phyloP scores from a whole-genome alignment of 2,113 vertebrate genomes.

The Corythornis madagascariensis region DNA sequence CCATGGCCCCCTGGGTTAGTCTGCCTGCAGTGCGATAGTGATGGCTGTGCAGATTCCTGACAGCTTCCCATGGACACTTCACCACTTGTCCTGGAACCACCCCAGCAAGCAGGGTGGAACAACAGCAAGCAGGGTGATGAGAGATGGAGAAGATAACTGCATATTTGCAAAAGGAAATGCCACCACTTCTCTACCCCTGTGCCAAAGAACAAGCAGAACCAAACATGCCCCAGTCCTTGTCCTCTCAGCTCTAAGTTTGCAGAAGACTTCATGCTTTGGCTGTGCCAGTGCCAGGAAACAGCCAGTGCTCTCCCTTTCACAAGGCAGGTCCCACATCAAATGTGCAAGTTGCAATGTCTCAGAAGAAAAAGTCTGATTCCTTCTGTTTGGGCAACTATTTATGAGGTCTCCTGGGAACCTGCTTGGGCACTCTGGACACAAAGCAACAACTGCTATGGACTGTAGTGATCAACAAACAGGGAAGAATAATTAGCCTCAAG shows the following conservation, averaged over 20 bases:
- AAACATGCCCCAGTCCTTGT: background rate
- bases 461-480: background rate
- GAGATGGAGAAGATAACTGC: background rate
- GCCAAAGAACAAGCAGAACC: background rate
- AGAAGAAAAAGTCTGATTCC: background rate
- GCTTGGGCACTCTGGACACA: background rate
- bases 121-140: too few relatives aligned
- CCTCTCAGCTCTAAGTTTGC: background rate
- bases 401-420: background rate
- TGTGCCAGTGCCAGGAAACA: background rate
- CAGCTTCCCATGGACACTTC: background rate
- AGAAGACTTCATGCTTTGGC: background rate
- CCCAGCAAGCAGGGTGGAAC: background rate
- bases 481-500: background rate
- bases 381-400: background rate
- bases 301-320: background rate
- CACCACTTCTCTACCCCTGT: background rate
- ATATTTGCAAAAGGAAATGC: background rate
- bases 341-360: background rate
- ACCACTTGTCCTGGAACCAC: background rate
- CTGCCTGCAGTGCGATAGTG: background rate
- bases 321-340: background rate
- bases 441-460: background rate
- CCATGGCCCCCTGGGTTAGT: background rate
- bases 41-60: background rate